These are phyloP conservation scores for Rhagoletis zephyria DNA, from an alignment of 1,140 invertebrate genomes.

Conservation along the genomic window DNA sequence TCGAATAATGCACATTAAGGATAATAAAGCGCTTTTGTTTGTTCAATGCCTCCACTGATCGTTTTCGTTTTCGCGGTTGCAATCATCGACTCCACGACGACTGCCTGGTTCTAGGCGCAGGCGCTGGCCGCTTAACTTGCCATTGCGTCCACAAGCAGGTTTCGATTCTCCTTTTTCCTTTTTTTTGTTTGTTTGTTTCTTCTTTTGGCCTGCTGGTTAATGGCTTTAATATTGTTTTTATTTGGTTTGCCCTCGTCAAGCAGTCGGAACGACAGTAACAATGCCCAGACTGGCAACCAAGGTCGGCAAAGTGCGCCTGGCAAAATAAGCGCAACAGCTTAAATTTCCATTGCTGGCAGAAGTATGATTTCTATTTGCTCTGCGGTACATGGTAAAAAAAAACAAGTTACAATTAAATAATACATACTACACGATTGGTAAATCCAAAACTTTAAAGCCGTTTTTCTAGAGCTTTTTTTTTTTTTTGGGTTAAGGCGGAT, in stretches of 20 bases:
- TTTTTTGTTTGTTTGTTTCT: not conserved
- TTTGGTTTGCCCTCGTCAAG: slow-evolving; percentile 2
- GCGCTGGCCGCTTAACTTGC: not conserved
- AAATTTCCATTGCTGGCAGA: slow-evolving; percentile 10
- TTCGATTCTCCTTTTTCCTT: not conserved
- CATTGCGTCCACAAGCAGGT: not conserved
- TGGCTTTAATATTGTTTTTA: not conserved
- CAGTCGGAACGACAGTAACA: slow-evolving; percentile 5
- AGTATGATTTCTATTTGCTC: not conserved
- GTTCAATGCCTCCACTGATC: slow-evolving; percentile 30
- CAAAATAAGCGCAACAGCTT: slow-evolving; percentile 16
- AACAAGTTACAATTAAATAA: too few relatives aligned
- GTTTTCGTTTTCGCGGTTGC: not conserved
- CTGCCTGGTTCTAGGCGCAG: not conserved
- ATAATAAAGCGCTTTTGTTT: slow-evolving; percentile 60
- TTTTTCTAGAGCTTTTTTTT: too few relatives aligned
- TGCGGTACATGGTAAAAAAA: slow-evolving; percentile 10
- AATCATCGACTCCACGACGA: slow-evolving; percentile 36
- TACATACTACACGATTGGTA: too few relatives aligned
- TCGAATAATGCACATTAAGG: slow-evolving; percentile 58
- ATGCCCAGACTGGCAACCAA: slow-evolving; percentile 27
- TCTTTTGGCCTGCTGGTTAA: slow-evolving; percentile 4
- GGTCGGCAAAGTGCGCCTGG: slow-evolving; percentile 34
- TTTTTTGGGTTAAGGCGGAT: too few relatives aligned
- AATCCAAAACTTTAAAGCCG: too few relatives aligned